These are phyloP conservation scores for Lacerta bilineata DNA, from an alignment of 2,797 vertebrate species.

Conservation along the genomic window DNA sequence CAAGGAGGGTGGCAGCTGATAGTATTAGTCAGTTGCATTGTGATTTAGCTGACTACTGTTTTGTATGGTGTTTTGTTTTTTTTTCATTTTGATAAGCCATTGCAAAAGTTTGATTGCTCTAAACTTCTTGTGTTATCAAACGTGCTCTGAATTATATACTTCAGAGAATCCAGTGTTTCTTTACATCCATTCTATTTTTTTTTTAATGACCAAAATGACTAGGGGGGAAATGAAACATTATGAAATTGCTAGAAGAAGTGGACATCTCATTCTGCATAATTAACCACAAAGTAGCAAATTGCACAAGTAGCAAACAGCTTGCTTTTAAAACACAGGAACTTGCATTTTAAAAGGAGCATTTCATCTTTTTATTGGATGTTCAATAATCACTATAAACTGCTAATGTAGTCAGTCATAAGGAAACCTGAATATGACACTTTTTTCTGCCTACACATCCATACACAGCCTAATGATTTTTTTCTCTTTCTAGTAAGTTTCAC, in stretches of 20 bases:
- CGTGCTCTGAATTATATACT: neutral
- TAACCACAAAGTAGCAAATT: conserved; percentile 55
- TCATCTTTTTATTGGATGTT: conserved; percentile 36
- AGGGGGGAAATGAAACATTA: neutral
- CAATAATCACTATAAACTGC: conserved; percentile 32
- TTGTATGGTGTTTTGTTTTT: no score
- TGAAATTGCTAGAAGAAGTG: neutral
- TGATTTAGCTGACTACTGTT: neutral
- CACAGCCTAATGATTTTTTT: neutral
- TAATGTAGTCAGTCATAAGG: neutral
- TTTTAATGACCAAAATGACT: neutral
- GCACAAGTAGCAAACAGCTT: conserved; percentile 43
- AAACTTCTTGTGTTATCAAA: neutral
- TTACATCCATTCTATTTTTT: neutral
- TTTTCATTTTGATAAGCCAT: neutral
- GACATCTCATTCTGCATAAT: conserved; percentile 34
- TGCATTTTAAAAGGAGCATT: conserved; percentile 27
- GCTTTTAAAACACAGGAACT: conserved; percentile 52
- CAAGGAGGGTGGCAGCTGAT: no score
- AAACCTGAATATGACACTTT: neutral
- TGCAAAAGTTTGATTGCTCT: neutral
- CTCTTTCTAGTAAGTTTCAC: neutral
- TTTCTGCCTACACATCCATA: neutral
- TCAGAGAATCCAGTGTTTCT: neutral
- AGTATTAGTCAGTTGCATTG: neutral